These are phyloP conservation scores for Falco berigora DNA, from an alignment of 2,797 vertebrate species.

Conservation along the genomic window DNA sequence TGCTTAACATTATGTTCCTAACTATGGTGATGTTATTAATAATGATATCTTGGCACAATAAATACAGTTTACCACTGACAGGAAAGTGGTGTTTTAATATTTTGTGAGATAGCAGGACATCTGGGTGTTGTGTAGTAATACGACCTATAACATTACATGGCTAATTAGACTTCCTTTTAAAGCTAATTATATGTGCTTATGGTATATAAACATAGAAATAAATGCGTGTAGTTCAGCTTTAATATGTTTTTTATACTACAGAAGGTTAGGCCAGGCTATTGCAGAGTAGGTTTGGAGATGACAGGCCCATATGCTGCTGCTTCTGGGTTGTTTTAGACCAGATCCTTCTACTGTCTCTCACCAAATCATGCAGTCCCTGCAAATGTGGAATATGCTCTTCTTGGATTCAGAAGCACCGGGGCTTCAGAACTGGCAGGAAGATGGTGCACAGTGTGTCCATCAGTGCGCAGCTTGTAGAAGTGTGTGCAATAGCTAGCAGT, in stretches of 20 bases:
- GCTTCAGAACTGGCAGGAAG: neutral
- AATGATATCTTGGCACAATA: neutral
- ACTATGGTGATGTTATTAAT: neutral
- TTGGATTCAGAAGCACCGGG: neutral
- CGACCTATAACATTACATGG: neutral
- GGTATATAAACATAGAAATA: constrained; percentile 38
- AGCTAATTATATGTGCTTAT: constrained; percentile 11
- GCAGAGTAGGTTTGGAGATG: constrained; percentile 25
- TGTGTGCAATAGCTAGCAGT: neutral
- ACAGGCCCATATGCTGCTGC: constrained; percentile 57
- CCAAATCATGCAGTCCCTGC: neutral
- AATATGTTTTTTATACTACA: neutral
- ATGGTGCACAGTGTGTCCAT: fast-evolving
- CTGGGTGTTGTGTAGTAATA: neutral
- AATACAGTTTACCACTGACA: neutral
- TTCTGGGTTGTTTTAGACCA: constrained; percentile 39
- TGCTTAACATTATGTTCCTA: neutral
- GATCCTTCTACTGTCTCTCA: constrained; percentile 36
- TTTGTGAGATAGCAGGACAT: neutral
- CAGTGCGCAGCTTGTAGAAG: neutral
- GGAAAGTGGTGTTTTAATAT: neutral
- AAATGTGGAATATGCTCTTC: neutral
- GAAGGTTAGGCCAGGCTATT: constrained; percentile 20
- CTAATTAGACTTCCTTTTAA: constrained; percentile 19
- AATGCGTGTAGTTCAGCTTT: constrained; percentile 26